These are phyloP conservation scores for Ceratina australensis DNA, from an alignment of 1,140 invertebrate species.

Conservation along the genomic window DNA sequence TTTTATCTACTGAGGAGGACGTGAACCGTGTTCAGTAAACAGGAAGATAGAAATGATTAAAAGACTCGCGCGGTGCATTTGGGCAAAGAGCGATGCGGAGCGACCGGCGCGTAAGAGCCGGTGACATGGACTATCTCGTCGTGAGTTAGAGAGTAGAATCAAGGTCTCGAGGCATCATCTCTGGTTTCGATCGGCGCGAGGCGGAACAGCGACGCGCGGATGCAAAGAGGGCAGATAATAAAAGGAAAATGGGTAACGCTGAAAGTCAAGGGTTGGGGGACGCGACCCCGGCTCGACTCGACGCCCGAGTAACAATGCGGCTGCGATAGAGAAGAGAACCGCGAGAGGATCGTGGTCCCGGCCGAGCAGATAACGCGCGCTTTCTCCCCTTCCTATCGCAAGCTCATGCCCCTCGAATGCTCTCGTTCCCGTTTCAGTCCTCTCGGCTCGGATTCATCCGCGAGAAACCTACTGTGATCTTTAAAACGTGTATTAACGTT, in stretches of 20 bases:
- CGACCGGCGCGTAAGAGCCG: no score
- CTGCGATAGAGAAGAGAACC: constrained; percentile 68
- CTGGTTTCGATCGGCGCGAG: background rate
- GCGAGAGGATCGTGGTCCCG: constrained; percentile 54
- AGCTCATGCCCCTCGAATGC: background rate
- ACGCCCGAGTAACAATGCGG: constrained; percentile 69
- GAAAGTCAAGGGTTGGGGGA: constrained; percentile 69
- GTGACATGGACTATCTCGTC: no score
- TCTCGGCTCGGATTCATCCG: no score
- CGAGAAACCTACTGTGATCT: no score
- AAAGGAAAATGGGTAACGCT: constrained; percentile 75
- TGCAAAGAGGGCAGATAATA: constrained; percentile 74
- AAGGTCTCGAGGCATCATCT: background rate
- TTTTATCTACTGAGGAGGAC: no score
- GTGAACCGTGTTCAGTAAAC: no score
- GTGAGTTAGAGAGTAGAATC: no score
- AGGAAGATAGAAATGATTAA: no score
- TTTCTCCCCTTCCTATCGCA: constrained; percentile 27
- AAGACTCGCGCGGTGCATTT: no score
- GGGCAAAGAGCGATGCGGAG: no score
- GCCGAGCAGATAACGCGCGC: constrained; percentile 72
- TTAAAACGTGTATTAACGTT: no score
- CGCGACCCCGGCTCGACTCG: constrained; percentile 66
- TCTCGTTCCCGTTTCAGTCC: background rate
- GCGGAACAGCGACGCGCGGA: constrained; percentile 51